A percentile compares a stretch with the other conserved stretches of the same genome.
Evolutionary conservation across 1,140 invertebrate genomes (phyloP).

Genomic region (Leptopilina boulardi): DNA sequence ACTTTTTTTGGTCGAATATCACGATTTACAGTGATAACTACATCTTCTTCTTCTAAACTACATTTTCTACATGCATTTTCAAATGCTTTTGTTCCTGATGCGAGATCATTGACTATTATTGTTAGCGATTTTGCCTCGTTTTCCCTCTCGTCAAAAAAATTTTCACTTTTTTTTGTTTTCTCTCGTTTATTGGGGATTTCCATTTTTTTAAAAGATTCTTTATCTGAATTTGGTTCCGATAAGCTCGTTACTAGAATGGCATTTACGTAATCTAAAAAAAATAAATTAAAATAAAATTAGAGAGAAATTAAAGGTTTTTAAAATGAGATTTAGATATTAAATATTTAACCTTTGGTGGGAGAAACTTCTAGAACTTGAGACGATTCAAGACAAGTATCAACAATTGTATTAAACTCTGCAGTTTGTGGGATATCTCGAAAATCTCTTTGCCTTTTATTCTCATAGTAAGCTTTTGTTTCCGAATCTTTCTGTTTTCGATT

Average conservation of each 20-base stretch:
- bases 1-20: constrained; percentile 46
- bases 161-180: neutral
- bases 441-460: neutral
- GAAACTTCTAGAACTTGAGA: neutral
- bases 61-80: constrained; percentile 1
- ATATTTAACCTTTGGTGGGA: neutral
- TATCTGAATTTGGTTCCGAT: neutral
- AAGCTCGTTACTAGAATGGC: neutral
- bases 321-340: too few species aligned
- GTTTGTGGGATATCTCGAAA: neutral
- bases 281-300: neutral
- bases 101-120: constrained; percentile 1
- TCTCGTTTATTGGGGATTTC: neutral
- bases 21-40: constrained; percentile 50
- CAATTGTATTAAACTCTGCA: constrained; percentile 1
- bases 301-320: too few species aligned
- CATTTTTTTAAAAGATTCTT: neutral
- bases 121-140: neutral
- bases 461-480: neutral
- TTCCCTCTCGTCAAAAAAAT: neutral
- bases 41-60: constrained; percentile 38
- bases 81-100: neutral
- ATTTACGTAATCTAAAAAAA: neutral
- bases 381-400: constrained; percentile 5
- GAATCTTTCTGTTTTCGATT: neutral